These are phyloP conservation scores for Naso thynnoides DNA, from an alignment of 2,797 vertebrate genomes.

Conservation along the genomic window DNA sequence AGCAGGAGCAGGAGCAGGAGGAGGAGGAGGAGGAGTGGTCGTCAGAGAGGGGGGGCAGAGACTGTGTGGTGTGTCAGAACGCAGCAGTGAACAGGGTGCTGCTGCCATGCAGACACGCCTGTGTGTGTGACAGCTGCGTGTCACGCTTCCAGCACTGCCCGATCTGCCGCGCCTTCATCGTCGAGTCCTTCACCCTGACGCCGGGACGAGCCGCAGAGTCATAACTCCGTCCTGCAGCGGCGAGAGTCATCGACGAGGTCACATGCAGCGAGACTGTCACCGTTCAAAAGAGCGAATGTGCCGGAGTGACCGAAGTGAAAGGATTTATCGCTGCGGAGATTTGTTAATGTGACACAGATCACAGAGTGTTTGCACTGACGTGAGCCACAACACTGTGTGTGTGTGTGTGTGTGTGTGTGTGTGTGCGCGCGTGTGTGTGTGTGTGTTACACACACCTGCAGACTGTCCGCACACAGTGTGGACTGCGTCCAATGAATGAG, in stretches of 20 bases:
- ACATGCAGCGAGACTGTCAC: neutral
- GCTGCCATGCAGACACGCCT: constrained; percentile 93
- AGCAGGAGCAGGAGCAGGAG: constrained; percentile 44
- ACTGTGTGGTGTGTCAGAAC: constrained; percentile 97
- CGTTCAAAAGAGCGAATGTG: neutral
- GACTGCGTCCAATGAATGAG: neutral
- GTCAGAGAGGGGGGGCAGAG: constrained; percentile 81
- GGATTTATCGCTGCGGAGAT: neutral
- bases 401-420: no score
- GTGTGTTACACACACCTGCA: no score
- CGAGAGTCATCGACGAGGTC: neutral
- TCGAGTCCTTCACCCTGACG: constrained; percentile 90
- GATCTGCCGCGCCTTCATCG: constrained; percentile 93
- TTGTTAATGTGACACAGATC: neutral
- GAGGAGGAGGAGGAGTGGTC: constrained; percentile 68
- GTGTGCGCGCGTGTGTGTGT: no score
- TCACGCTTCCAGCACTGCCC: constrained; percentile 93
- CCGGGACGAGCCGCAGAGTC: neutral
- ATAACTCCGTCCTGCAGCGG: neutral
- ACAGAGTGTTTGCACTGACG: neutral
- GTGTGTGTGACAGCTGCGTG: constrained; percentile 91
- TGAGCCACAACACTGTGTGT: no score
- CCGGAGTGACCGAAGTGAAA: neutral
- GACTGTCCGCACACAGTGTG: neutral
- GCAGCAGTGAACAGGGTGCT: constrained; percentile 92